A percentile compares a stretch with the other conserved stretches of the same genome.
Conservation (phyloP, 2,113 vertebrate species). For the Marmota monax region DNA sequence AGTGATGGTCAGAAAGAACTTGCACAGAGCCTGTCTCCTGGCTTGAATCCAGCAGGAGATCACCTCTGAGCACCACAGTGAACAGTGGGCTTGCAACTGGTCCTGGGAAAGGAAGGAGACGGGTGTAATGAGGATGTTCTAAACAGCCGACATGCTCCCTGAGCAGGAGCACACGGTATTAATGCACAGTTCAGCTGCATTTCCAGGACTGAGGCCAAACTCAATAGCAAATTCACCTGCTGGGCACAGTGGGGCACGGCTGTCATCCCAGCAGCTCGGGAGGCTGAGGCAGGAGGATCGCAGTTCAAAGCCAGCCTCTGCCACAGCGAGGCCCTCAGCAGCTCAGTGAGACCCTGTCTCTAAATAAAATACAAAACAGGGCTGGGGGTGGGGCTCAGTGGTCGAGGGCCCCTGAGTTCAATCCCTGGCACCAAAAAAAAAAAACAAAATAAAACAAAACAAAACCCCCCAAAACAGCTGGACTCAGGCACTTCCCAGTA, state of each 20-base stretch:
- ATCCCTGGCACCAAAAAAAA: no score
- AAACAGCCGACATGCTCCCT: rapidly evolving
- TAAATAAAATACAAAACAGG: no score
- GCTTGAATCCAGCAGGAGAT: background rate
- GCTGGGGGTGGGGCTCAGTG: no score
- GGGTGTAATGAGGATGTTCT: rapidly evolving
- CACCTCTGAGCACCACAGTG: background rate
- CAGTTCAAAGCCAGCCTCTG: no score
- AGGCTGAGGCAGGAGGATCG: no score
- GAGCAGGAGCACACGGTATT: rapidly evolving
- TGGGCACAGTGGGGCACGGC: rapidly evolving
- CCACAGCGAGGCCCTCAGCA: no score
- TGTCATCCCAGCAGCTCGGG: no score
- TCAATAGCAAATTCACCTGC: background rate
- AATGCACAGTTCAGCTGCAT: rapidly evolving
- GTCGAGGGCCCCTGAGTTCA: no score
- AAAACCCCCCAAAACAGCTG: no score
- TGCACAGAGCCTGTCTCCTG: background rate
- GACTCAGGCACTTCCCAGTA: no score
- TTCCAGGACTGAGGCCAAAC: background rate
- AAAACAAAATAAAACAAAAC: no score
- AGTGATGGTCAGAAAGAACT: background rate
- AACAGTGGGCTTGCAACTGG: background rate
- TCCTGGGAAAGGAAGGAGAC: background rate
- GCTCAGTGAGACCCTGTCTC: no score